Evolutionary conservation across 2,113 vertebrate genomes (phyloP).

Genomic region (Paraplagusia blochii): DNA sequence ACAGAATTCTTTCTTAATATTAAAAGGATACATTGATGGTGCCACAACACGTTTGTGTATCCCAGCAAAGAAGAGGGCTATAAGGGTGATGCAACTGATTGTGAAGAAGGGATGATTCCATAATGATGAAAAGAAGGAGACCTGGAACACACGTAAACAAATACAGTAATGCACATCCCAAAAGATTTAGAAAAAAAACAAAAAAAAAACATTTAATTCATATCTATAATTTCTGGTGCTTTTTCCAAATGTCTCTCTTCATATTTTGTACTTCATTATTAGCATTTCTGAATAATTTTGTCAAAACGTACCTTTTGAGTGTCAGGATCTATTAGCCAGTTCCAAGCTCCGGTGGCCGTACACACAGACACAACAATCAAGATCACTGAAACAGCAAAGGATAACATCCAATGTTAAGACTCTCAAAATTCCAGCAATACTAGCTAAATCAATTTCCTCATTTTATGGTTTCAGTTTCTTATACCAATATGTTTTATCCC

Average conservation of each 20-base stretch:
- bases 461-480: no score
- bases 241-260: no score
- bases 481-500: no score
- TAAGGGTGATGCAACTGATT: constrained; percentile 95
- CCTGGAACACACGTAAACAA: constrained; percentile 70
- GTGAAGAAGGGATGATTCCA: constrained; percentile 99
- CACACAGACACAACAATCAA: constrained; percentile 98
- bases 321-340: constrained; percentile 98
- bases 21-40: constrained; percentile 99
- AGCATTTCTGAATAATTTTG: no score
- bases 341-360: constrained; percentile 98
- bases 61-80: constrained; percentile 96
- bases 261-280: no score
- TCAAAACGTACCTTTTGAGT: constrained; percentile 88
- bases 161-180: no score
- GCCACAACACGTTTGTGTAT: constrained; percentile 99
- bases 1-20: background rate
- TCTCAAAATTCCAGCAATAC: background rate
- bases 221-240: no score
- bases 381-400: constrained; percentile 81
- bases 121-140: constrained; percentile 95
- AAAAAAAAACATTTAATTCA: no score
- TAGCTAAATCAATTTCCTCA: no score
- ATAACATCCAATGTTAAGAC: background rate
- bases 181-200: no score